Evolutionary conservation across 2,797 vertebrate species (phyloP).

Genomic region (Gambusia yucatana): DNA sequence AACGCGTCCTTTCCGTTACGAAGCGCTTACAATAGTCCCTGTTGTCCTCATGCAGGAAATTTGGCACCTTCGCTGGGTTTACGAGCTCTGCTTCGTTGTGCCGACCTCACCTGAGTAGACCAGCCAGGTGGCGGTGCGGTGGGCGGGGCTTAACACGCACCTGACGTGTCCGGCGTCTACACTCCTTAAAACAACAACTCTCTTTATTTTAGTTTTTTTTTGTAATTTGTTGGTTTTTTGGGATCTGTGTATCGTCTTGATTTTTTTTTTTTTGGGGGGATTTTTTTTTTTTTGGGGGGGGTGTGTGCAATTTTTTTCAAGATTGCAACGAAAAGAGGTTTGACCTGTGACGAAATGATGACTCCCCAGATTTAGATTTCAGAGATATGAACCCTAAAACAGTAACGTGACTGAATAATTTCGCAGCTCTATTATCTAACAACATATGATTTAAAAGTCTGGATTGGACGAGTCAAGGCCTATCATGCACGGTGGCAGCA

Average conservation of each 20-base stretch:
- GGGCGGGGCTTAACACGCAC: conserved; percentile 61
- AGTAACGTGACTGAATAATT: background rate
- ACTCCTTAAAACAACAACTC: too few relatives aligned
- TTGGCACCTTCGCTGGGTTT: background rate
- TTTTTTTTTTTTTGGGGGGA: too few relatives aligned
- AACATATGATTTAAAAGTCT: background rate
- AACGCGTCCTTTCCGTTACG: conserved; percentile 57
- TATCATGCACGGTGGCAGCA: background rate
- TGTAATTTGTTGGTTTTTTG: too few relatives aligned
- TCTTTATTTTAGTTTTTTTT: too few relatives aligned
- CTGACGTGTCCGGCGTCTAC: conserved; percentile 61
- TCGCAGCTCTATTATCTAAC: background rate
- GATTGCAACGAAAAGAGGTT: too few relatives aligned
- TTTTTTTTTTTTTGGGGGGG: too few relatives aligned
- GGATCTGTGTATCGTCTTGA: too few relatives aligned
- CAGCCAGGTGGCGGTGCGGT: background rate
- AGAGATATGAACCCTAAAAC: background rate
- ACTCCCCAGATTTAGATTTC: too few relatives aligned
- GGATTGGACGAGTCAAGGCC: background rate
- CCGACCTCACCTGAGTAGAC: conserved; percentile 12
- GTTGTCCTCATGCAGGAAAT: background rate
- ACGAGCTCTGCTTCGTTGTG: conserved; percentile 31
- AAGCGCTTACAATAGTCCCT: rapidly evolving
- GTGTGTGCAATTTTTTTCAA: too few relatives aligned
- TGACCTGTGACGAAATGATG: background rate